Conservation (phyloP, 2,113 vertebrate species). For the Myotis brandtii region DNA sequence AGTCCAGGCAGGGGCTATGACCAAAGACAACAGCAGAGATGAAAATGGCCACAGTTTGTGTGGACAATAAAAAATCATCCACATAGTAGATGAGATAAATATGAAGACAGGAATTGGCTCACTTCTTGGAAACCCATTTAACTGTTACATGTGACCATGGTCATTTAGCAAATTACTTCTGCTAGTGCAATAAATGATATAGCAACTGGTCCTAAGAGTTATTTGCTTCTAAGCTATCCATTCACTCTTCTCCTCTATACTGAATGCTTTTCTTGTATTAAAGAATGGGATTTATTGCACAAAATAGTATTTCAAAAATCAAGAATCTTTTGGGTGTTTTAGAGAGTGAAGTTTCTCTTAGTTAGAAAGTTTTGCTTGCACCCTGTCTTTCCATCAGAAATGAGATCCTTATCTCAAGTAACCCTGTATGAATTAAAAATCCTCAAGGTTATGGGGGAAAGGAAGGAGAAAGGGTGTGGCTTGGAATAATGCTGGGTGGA, state of each 20-base stretch:
- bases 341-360: not conserved
- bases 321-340: not conserved
- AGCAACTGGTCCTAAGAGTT: not conserved
- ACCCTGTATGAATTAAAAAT: not conserved
- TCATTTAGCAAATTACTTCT: slow-evolving; percentile 3
- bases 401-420: not conserved
- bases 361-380: not conserved
- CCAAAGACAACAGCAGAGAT: not conserved
- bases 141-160: not conserved
- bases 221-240: not conserved
- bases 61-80: not conserved
- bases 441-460: not conserved
- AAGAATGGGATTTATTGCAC: not conserved
- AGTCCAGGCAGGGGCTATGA: not conserved
- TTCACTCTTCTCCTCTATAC: not conserved
- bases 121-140: not conserved
- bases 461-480: not conserved
- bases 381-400: not conserved
- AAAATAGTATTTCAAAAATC: slow-evolving; percentile 26
- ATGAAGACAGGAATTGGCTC: not conserved
- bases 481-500: not conserved
- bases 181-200: not conserved
- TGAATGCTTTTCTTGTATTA: not conserved
- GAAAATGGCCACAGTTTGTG: not conserved
- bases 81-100: not conserved